Conservation (phyloP, 2,888 invertebrate species). For the Aproaerema taeniolella region DNA sequence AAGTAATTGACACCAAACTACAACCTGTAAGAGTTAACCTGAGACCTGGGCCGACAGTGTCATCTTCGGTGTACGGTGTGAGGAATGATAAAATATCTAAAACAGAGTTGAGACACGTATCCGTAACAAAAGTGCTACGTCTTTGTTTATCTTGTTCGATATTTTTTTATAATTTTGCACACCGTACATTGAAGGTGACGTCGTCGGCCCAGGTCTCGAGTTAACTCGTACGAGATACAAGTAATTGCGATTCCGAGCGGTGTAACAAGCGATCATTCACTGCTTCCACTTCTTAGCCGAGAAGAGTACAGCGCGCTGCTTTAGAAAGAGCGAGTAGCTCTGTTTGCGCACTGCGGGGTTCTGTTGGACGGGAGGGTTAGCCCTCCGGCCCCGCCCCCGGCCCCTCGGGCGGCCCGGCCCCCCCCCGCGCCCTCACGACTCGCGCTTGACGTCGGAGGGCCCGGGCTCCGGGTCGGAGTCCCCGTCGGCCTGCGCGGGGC, state of each 20-base stretch:
- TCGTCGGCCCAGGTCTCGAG: no score
- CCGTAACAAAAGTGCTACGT: no score
- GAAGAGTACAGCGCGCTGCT: constrained; percentile 71
- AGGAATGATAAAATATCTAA: neutral
- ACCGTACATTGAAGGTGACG: no score
- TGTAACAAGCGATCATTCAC: constrained; percentile 28
- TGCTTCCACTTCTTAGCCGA: constrained; percentile 76
- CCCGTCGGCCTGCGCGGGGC: constrained; percentile 41
- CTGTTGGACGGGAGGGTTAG: constrained; percentile 20
- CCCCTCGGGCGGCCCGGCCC: constrained; percentile 53
- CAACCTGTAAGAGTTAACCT: no score
- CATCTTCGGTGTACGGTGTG: no score
- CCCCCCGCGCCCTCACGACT: constrained; percentile 69
- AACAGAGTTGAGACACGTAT: neutral
- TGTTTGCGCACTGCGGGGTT: constrained; percentile 49
- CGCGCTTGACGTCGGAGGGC: constrained; percentile 49
- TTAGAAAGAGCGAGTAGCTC: constrained; percentile 71
- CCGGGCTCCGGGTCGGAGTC: constrained; percentile 30
- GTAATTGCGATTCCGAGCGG: no score
- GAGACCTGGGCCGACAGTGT: no score
- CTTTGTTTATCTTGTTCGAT: no score
- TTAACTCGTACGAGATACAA: no score
- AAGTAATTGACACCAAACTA: no score
- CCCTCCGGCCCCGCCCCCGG: constrained; percentile 27
- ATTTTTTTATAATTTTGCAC: no score